These are phyloP conservation scores for Bothrops alternatus DNA, from an alignment of 2,797 vertebrate species.

Conservation along the genomic window DNA sequence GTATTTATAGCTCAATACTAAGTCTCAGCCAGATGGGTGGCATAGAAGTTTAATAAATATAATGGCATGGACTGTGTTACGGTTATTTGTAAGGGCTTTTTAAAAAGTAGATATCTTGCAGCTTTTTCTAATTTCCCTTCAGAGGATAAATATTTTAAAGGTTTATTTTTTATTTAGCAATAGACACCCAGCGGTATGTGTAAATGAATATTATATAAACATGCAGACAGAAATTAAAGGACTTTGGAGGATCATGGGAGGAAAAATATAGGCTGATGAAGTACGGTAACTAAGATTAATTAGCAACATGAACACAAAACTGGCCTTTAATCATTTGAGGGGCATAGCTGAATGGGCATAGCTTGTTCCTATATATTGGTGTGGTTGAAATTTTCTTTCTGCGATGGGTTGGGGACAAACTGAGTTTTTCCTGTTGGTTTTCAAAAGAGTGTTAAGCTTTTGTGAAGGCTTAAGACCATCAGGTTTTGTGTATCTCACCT, in stretches of 20 bases:
- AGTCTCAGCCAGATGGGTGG: not conserved
- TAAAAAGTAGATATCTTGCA: not conserved
- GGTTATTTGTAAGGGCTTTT: not conserved
- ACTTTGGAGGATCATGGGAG: not conserved
- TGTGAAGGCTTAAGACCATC: not conserved
- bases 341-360: not conserved
- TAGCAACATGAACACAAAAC: not conserved
- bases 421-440: not conserved
- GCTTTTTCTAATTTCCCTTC: not conserved
- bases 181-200: not conserved
- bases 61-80: not conserved
- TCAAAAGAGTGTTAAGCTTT: not conserved
- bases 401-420: not conserved
- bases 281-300: not conserved
- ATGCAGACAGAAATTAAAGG: not conserved
- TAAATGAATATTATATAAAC: not conserved
- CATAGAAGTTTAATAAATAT: not conserved
- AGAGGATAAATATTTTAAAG: not conserved
- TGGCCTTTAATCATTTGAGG: not conserved
- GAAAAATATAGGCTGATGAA: not conserved
- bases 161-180: not conserved
- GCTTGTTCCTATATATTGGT: not conserved
- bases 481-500: not conserved
- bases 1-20: not conserved
- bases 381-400: not conserved